Base-by-base conservation (phyloP, 2,888 invertebrate genomes). In the Marasmarcha lunaedactyla region DNA sequence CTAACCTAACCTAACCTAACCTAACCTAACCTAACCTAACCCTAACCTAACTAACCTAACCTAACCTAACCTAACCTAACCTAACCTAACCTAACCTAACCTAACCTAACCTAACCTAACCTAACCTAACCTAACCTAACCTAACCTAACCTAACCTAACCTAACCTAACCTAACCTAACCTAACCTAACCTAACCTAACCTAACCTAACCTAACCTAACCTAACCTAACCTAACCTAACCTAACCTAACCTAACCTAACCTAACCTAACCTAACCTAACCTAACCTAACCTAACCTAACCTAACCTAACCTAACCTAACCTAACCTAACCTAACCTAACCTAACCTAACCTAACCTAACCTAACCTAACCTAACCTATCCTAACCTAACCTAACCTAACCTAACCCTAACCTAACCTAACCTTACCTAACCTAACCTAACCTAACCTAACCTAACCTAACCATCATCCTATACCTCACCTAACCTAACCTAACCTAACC, bases 401-500 rank as follows among this genome's bases (percentile, higher is more conserved):
- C 39, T 35, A 35, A 39, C 34, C n/a, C 39, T 35, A 35, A 39
- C 34, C 39, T 35, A 35, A 39, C 33, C 39, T 35, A 34, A 39
- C 33, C 20, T 20, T 5, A 20, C 20, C 20, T 20, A 30, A 30
- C 30, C 30, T 30, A 46, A 46, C 46, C 46, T 46, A 46, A 46
- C 43, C 47, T 42, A 44, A 44, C 42, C 46, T 43, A 44, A 43
- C 46, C 46, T 43, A 44, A 46, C 46, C 46, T 46, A 44, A 47
- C 46, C 46, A 44, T 7, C 7, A 20, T 5, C 20, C 20, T 20
- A 20, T 45, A 47, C 46, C 44, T 43, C 44, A 44, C 46, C 44
- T 45, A 46, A 46, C 46, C 46, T 46, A 46, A 46, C 46, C 46
- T 45, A 47, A 47, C 46, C 46, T 47, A 47, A 47, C 47, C 47